Evolutionary conservation across 2,888 invertebrate species (phyloP).

Genomic region (Phlogophora meticulosa): DNA sequence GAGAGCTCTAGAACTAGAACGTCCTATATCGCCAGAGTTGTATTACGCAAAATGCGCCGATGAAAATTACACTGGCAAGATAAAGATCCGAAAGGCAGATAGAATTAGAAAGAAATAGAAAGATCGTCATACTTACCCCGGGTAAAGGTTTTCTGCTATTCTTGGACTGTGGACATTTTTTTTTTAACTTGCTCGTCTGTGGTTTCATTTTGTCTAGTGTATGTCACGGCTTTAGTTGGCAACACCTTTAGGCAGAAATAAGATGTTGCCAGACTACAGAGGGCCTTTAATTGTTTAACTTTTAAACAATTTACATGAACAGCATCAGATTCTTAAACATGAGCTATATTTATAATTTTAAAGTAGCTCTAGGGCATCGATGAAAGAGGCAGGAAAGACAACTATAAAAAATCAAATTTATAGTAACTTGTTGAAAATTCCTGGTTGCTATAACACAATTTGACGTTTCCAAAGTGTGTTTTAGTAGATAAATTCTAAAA

Average conservation of each 20-base stretch:
- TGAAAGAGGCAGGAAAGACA: no score
- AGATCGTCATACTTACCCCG: background rate
- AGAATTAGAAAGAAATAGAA: constrained; percentile 9
- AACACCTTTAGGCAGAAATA: constrained; percentile 1
- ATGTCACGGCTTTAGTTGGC: background rate
- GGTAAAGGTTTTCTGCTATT: background rate
- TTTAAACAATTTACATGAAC: background rate
- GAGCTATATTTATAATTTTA: no score
- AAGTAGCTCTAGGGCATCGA: no score
- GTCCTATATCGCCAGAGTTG: constrained; percentile 71
- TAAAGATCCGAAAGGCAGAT: constrained; percentile 73
- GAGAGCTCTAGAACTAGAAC: constrained; percentile 62
- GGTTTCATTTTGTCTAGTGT: background rate
- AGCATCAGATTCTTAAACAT: background rate
- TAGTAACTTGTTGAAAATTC: background rate
- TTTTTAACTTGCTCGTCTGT: background rate
- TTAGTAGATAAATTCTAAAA: no score
- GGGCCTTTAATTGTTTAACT: no score
- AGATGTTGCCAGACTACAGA: background rate
- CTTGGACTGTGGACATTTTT: background rate
- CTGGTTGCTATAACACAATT: no score
- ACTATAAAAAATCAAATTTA: background rate
- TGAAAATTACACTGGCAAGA: constrained; percentile 79
- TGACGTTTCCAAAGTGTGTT: no score
- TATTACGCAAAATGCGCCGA: constrained; percentile 73